A percentile compares a stretch with the other conserved stretches of the same genome.
These are phyloP conservation scores for Epistrophe grossulariae DNA, from an alignment of 2,888 invertebrate species.

Conservation along the genomic window DNA sequence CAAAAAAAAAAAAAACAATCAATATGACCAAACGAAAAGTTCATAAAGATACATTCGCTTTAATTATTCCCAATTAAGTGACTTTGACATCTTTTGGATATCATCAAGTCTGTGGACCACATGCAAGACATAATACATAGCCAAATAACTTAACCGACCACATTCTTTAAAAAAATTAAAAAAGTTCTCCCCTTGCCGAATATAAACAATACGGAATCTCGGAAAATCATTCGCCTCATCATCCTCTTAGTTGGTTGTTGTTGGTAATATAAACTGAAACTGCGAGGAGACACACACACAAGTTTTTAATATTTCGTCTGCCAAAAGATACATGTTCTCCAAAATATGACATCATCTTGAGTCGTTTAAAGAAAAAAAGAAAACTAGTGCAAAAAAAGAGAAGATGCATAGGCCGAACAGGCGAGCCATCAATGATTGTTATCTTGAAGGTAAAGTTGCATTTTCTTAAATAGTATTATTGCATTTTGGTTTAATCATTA, in stretches of 20 bases:
- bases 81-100: constrained; percentile 50
- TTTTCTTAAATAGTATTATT: neutral
- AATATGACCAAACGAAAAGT: neutral
- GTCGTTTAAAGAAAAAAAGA: neutral
- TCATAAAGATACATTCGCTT: constrained; percentile 25
- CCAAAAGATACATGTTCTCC: constrained; percentile 45
- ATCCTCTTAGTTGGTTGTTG: neutral
- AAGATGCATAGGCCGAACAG: constrained; percentile 6
- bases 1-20: neutral
- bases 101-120: constrained; percentile 21
- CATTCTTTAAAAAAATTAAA: constrained; percentile 13
- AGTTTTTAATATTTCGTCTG: constrained; percentile 34
- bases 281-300: constrained; percentile 18
- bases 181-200: neutral
- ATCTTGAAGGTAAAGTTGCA: neutral
- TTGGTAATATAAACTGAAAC: neutral
- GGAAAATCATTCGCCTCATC: constrained; percentile 20
- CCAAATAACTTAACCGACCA: constrained; percentile 28
- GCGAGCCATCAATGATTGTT: constrained; percentile 1
- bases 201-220: constrained; percentile 32
- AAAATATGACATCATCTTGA: constrained; percentile 67
- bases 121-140: constrained; percentile 24
- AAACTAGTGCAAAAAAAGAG: constrained; percentile 25
- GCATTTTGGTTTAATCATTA: neutral
- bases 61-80: constrained; percentile 59